phyloP scores from a whole-genome alignment of 2,888 invertebrate genomes.

The Phlogophora meticulosa region DNA sequence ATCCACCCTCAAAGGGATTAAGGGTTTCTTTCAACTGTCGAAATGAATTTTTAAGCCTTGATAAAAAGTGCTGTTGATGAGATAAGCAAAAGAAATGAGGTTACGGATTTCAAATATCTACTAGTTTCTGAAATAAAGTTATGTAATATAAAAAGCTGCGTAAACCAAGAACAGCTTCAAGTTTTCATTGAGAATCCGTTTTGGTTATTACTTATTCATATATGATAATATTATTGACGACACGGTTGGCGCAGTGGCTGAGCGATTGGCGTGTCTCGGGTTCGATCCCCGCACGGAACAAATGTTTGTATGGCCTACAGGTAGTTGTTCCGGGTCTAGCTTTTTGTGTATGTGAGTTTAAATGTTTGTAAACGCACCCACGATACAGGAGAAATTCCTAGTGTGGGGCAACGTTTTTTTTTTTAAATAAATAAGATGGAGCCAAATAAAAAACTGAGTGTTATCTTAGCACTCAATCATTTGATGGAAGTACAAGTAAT shows the following conservation, averaged over 20 bases:
- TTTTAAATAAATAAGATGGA: no score
- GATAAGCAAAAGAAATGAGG: constrained; percentile 57
- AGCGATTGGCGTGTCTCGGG: no score
- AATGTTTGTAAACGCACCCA: no score
- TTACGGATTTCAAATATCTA: constrained; percentile 43
- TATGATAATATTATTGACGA: no score
- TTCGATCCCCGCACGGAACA: no score
- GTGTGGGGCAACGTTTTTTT: no score
- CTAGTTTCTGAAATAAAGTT: constrained; percentile 37
- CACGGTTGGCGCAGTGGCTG: no score
- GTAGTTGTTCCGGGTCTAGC: no score
- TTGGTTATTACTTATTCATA: not conserved
- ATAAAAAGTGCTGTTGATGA: constrained; percentile 55
- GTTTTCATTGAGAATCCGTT: constrained; percentile 8
- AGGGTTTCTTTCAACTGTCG: constrained; percentile 69
- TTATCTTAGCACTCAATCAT: not conserved
- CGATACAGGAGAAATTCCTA: no score
- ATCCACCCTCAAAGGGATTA: constrained; percentile 69
- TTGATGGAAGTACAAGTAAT: not conserved
- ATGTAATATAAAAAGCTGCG: constrained; percentile 2
- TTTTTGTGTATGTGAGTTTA: no score
- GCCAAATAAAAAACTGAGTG: not conserved
- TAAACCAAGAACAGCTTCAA: not conserved
- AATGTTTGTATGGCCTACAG: no score
- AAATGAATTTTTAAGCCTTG: constrained; percentile 69